Evolutionary conservation across 1,140 invertebrate species (phyloP), one percentile per base, ranked within the genome.

Genomic region (honey bee (Apis mellifera)): DNA sequence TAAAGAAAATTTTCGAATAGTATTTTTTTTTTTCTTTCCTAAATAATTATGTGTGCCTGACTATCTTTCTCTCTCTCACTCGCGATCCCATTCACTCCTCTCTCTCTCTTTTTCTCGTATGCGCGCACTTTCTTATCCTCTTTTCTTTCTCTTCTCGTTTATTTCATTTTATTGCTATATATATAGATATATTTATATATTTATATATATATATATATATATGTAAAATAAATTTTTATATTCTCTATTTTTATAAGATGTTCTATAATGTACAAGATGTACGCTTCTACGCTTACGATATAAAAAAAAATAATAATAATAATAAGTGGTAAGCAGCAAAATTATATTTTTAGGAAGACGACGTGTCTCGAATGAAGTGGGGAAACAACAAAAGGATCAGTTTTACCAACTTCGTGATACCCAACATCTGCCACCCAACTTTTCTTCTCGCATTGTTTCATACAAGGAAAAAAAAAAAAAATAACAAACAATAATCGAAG

Each of bases 291-390:
- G 64, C 26, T 54, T 83, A 83, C 42, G 17, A 70, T 77, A 88
- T 65, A 42, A 84, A 73, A 78, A 79, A 65, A 23, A 72, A 71
- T 73, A 83, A 81, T 65, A 78, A 81, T 65, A 78, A 69, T n/a
- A 62, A 62, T 62, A 62, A 42, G 32, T 57, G 68, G 65, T 76
- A 77, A 71, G 59, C 59, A 57, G 23, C 52, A 48, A 84, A 68
- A 78, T 88, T 80, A 86, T 80, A 59, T 84, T 91, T 89, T 50
- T 86, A 77, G 86, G 84, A 91, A 85, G 87, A 90, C 89, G 86
- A 85, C 89, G 82, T 19, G 26, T 72, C 9, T 21, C 23, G 0
- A 62, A 59, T 19, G 48, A 19, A 48, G n/a, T 23, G 7, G 8
- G 15, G 11, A 55, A 48, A 12, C 26, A 48, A 50, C 15, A 17